Evolutionary conservation across 37 sponge, comb jelly and placozoan species (phyloP), one percentile per base, ranked within the genome.

Genomic region (Bolinopsis microptera): DNA sequence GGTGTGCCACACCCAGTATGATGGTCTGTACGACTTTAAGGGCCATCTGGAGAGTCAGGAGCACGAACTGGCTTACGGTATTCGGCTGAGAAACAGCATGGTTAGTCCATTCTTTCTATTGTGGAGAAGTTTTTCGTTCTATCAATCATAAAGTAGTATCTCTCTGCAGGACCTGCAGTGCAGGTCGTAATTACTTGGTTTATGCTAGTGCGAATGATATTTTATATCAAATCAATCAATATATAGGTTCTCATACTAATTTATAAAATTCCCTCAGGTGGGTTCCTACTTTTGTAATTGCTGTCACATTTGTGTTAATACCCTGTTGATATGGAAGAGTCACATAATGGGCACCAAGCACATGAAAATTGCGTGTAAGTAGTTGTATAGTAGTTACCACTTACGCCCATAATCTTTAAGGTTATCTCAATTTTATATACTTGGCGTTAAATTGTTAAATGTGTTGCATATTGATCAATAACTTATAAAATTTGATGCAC

Each of bases 321-420:
- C 90, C 3, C 90, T 86, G n/a, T 9, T 86, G 5, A 86, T 86
- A 9, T 86, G 90, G 90, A 86, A 86, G 26, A 86, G 90, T 38
- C 90, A 86, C 61, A 86, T 86, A 9, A 41, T 41, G 41, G 90
- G 90, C 22, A 41, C 31, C 36, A 86, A 86, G 36, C 90, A 86
- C 48, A 39, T 41, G 90, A 86, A 86, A 86, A 86, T 86, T n/a
- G 90, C 90, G 22, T 41, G 90, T 86, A 2, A 86, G 90, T 86
- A 2, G 9, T 48, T 48, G 5, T n/a, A n/a, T n/a, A n/a, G n/a
- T n/a, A n/a, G n/a, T n/a, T n/a, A n/a, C n/a, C n/a, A n/a, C n/a
- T n/a, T n/a, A n/a, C n/a, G n/a, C n/a, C n/a, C n/a, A n/a, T n/a
- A n/a, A n/a, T n/a, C n/a, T n/a, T n/a, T n/a, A n/a, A n/a, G n/a